Percentiles rank a stretch among this genome's conserved stretches.
Evolutionary conservation across 2,888 invertebrate genomes (phyloP).

Genomic region (Chorisops tibialis): DNA sequence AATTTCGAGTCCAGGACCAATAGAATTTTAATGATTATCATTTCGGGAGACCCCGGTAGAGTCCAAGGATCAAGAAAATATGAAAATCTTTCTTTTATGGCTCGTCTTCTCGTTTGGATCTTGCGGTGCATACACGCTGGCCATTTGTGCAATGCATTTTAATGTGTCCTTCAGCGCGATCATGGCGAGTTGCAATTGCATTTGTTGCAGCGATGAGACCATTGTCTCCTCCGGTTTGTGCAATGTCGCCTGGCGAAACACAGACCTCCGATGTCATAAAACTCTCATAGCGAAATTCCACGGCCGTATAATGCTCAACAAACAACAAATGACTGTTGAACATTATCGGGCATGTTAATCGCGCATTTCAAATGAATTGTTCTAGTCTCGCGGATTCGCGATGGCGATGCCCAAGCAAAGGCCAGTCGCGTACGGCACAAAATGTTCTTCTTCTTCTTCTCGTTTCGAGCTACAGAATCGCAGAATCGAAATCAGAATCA

Average conservation of each 20-base stretch:
- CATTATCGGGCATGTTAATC: constrained; percentile 40
- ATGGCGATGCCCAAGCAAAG: constrained; percentile 5
- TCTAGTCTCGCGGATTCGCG: constrained; percentile 29
- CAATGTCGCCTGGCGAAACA: constrained; percentile 24
- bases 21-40: constrained; percentile 37
- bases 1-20: constrained; percentile 24
- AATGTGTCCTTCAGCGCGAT: no score
- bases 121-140: no score
- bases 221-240: constrained; percentile 29
- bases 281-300: constrained; percentile 38
- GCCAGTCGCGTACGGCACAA: constrained; percentile 11
- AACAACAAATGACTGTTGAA: constrained; percentile 40
- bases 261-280: constrained; percentile 36
- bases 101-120: constrained; percentile 15
- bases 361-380: constrained; percentile 40
- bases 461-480: constrained; percentile 12
- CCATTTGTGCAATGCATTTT: no score
- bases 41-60: no score
- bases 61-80: constrained; percentile 20
- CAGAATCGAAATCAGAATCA: constrained; percentile 19
- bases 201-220: constrained; percentile 25
- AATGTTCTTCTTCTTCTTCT: not conserved
- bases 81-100: constrained; percentile 32
- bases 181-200: constrained; percentile 30
- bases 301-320: constrained; percentile 38